Percentiles rank a stretch among this genome's conserved stretches.
These are phyloP conservation scores for Drosophila limbata DNA, from an alignment of 2,888 invertebrate species.

Conservation along the genomic window DNA sequence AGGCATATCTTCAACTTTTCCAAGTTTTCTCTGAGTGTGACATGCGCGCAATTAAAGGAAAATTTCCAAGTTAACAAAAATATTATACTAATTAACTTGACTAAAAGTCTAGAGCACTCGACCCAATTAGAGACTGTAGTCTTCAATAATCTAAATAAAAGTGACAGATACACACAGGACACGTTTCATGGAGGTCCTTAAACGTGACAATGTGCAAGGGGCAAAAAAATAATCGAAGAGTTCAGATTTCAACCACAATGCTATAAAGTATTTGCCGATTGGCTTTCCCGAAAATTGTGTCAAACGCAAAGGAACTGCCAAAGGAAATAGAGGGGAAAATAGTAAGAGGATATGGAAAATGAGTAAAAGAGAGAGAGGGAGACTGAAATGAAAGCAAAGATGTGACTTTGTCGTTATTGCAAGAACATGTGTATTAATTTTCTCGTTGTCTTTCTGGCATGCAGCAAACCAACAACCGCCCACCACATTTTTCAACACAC, in stretches of 20 bases:
- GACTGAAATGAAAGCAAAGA: slow-evolving; percentile 12
- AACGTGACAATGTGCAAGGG: slow-evolving; percentile 61
- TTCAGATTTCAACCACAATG: slow-evolving; percentile 33
- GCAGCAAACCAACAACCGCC: slow-evolving; percentile 39
- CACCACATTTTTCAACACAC: slow-evolving; percentile 32
- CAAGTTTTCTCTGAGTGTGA: slow-evolving; percentile 33
- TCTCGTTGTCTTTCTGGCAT: slow-evolving; percentile 57
- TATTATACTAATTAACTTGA: slow-evolving; percentile 68
- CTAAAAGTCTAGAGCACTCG: slow-evolving; percentile 43
- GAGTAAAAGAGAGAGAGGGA: not conserved
- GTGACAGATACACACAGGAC: slow-evolving; percentile 43
- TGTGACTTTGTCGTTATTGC: slow-evolving; percentile 50
- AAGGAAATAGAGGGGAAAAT: slow-evolving; percentile 2
- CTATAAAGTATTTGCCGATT: slow-evolving; percentile 42
- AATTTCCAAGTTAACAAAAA: slow-evolving; percentile 45
- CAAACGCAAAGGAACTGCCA: slow-evolving; percentile 30
- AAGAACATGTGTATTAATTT: slow-evolving; percentile 74
- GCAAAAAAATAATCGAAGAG: slow-evolving; percentile 9
- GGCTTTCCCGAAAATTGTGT: slow-evolving; percentile 53
- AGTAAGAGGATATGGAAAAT: not conserved
- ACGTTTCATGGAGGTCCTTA: slow-evolving; percentile 52
- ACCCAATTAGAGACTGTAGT: slow-evolving; percentile 47
- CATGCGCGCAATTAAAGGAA: slow-evolving; percentile 64
- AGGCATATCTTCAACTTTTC: slow-evolving; percentile 1
- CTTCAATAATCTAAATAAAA: slow-evolving; percentile 41